Evolutionary conservation across 2,888 invertebrate genomes (phyloP).

Genomic region (Villa cingulata): DNA sequence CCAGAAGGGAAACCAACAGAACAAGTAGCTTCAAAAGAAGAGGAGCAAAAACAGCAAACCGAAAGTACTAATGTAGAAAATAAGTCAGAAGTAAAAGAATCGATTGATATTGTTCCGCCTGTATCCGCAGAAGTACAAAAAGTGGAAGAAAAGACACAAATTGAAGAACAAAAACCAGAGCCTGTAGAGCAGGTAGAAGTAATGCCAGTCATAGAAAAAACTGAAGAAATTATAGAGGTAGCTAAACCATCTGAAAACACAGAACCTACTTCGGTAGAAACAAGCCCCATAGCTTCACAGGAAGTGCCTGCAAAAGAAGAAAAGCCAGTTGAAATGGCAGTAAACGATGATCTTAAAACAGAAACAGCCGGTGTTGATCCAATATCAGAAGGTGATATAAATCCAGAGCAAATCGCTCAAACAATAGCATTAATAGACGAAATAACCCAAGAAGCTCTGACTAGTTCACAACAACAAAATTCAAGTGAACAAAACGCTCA

Average conservation of each 20-base stretch:
- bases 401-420: conserved; percentile 11
- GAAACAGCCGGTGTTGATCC: not conserved
- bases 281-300: not conserved
- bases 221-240: not conserved
- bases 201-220: not conserved
- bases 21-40: not conserved
- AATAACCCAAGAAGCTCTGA: conserved; percentile 9
- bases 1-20: not conserved
- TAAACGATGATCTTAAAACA: not conserved
- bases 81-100: not conserved
- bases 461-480: not conserved
- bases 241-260: not conserved
- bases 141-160: not conserved
- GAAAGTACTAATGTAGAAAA: no score
- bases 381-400: conserved; percentile 5
- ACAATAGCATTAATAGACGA: conserved; percentile 13
- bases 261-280: not conserved
- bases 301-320: not conserved
- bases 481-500: not conserved
- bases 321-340: not conserved
- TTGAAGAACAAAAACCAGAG: not conserved
- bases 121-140: not conserved
- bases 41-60: not conserved
- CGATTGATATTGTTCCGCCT: no score
- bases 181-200: not conserved